Evolutionary conservation across 2,113 vertebrate genomes (phyloP).

Genomic region (Promerops cafer): DNA sequence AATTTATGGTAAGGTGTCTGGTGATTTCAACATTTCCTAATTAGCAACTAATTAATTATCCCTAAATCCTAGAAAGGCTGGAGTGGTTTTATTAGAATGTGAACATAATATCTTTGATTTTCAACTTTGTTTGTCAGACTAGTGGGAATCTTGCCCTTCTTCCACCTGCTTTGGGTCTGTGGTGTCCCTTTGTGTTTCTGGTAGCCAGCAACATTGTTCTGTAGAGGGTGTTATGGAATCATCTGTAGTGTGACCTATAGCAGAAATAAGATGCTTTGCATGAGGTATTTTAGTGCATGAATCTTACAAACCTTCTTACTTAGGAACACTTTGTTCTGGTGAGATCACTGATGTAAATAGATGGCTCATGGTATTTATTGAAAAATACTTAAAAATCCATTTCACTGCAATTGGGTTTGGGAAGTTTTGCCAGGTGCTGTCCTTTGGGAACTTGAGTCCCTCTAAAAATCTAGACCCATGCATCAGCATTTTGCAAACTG

Average conservation of each 20-base stretch:
- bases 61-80: not conserved
- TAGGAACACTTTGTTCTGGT: not conserved
- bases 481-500: not conserved
- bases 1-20: not conserved
- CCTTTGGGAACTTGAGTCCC: not conserved
- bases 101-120: not conserved
- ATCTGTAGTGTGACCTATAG: not conserved
- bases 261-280: not conserved
- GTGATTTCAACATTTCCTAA: not conserved
- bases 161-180: not conserved
- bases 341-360: not conserved
- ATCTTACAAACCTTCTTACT: not conserved
- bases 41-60: not conserved
- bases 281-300: not conserved
- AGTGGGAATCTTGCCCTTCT: not conserved
- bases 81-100: not conserved
- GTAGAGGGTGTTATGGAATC: not conserved
- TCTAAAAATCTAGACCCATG: not conserved
- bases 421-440: not conserved
- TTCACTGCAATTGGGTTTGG: not conserved
- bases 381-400: not conserved
- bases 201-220: not conserved
- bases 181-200: not conserved
- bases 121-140: not conserved
- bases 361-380: not conserved